phyloP scores from a whole-genome alignment of 2,797 vertebrate species.

The Typhlichthys subterraneus region DNA sequence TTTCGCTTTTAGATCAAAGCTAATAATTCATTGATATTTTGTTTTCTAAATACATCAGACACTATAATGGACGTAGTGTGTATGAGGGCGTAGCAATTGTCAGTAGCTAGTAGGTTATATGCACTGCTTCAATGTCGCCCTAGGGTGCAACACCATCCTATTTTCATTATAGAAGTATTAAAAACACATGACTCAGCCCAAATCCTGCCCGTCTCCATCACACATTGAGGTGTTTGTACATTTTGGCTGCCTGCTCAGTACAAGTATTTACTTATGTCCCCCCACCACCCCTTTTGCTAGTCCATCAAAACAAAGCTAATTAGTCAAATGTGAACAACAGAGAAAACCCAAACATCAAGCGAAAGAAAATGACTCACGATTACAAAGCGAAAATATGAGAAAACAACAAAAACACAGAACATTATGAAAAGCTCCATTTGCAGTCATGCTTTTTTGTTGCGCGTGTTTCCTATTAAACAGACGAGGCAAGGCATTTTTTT shows the following conservation, averaged over 20 bases:
- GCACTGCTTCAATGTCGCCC: conserved; percentile 60
- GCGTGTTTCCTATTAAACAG: conserved; percentile 15
- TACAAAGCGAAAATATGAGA: no score
- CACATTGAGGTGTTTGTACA: conserved; percentile 26
- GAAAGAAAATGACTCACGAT: no score
- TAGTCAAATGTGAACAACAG: conserved; percentile 54
- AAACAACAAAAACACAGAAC: conserved; percentile 29
- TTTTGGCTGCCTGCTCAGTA: conserved; percentile 45
- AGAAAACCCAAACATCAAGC: no score
- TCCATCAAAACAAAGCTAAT: conserved; percentile 60
- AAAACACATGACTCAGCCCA: conserved; percentile 56
- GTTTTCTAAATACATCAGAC: conserved; percentile 79
- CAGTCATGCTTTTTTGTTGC: conserved; percentile 75
- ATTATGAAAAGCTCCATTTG: conserved; percentile 62
- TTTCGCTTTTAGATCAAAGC: conserved; percentile 77
- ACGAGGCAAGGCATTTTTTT: conserved; percentile 68
- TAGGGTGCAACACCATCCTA: conserved; percentile 72
- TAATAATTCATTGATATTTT: conserved; percentile 61
- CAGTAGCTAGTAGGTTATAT: conserved; percentile 54
- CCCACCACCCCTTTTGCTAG: conserved; percentile 41
- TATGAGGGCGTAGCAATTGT: conserved; percentile 62
- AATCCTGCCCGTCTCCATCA: conserved; percentile 53
- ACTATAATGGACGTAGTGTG: conserved; percentile 77
- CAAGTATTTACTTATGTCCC: conserved; percentile 52
- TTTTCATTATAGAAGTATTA: conserved; percentile 71